A percentile compares a stretch with the other conserved stretches of the same genome.
These are phyloP conservation scores for Tetramorium bicarinatum DNA, from an alignment of 2,888 invertebrate genomes.

Conservation along the genomic window DNA sequence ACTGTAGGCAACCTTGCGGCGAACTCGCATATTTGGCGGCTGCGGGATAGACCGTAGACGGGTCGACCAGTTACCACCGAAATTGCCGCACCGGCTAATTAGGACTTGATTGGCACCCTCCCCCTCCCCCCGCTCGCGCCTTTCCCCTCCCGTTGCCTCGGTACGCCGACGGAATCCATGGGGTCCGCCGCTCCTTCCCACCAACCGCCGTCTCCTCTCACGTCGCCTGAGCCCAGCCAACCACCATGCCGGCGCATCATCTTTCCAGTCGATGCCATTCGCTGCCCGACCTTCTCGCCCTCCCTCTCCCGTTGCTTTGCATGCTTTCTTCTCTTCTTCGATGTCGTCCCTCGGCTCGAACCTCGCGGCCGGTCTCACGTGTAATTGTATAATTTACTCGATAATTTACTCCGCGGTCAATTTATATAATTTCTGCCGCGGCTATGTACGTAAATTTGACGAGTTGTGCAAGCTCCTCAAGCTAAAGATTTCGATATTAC, in stretches of 20 bases:
- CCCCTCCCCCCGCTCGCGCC: constrained; percentile 56
- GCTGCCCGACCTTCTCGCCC: constrained; percentile 43
- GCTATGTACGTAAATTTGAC: constrained; percentile 67
- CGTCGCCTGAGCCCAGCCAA: constrained; percentile 43
- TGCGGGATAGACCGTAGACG: constrained; percentile 47
- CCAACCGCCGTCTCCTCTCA: constrained; percentile 22
- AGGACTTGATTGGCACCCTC: constrained; percentile 81
- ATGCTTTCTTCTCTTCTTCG: constrained; percentile 33
- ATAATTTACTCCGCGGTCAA: constrained; percentile 79
- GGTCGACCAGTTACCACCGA: constrained; percentile 68
- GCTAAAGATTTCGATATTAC: neutral
- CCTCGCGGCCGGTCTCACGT: constrained; percentile 60
- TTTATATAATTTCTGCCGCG: constrained; percentile 77
- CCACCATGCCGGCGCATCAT: constrained; percentile 39
- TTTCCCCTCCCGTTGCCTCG: constrained; percentile 4
- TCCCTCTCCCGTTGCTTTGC: neutral
- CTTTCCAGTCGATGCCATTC: constrained; percentile 47
- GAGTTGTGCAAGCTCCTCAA: constrained; percentile 13
- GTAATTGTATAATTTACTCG: constrained; percentile 80
- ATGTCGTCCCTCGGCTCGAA: constrained; percentile 39
- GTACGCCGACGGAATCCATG: constrained; percentile 12
- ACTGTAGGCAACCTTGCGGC: constrained; percentile 39
- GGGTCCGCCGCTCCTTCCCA: constrained; percentile 11
- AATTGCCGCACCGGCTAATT: constrained; percentile 81
- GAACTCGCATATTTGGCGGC: constrained; percentile 54